These are phyloP conservation scores for Lithophane ornitopus DNA, from an alignment of 2,888 invertebrate genomes.

Conservation along the genomic window DNA sequence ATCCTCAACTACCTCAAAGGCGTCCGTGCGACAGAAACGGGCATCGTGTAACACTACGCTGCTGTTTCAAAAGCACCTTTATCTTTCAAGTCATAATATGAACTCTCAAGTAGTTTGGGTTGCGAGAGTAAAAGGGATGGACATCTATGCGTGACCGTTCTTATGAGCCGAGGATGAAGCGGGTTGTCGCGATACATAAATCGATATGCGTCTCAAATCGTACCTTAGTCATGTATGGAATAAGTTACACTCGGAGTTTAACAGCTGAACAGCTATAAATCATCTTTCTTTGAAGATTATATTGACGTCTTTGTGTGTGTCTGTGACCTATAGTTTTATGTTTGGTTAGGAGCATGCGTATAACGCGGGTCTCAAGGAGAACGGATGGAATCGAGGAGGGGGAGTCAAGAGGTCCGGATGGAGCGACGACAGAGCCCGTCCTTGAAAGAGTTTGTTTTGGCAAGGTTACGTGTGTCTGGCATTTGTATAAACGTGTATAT, in stretches of 20 bases:
- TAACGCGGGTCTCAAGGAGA: constrained; percentile 61
- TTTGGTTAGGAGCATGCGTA: constrained; percentile 76
- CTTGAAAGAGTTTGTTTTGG: constrained; percentile 80
- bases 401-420: constrained; percentile 76
- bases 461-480: constrained; percentile 76
- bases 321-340: constrained; percentile 36
- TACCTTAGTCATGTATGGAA: constrained; percentile 54
- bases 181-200: constrained; percentile 71
- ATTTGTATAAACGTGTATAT: constrained; percentile 13
- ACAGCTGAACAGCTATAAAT: constrained; percentile 71
- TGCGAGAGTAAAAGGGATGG: constrained; percentile 74
- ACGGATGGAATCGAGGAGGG: constrained; percentile 67
- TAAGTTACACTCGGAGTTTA: constrained; percentile 56
- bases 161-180: constrained; percentile 78
- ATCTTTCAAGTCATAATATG: constrained; percentile 65
- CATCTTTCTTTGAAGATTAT: constrained; percentile 71
- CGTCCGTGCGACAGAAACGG: constrained; percentile 70
- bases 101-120: constrained; percentile 66
- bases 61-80: constrained; percentile 68
- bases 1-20: constrained; percentile 59
- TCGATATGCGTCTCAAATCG: constrained; percentile 69
- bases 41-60: constrained; percentile 52
- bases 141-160: constrained; percentile 77
- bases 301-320: constrained; percentile 71
- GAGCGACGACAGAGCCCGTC: constrained; percentile 73